Base-by-base conservation (phyloP, 30 jellyfish, hydroid and myxozoan species). In the Pseudorhiza aurosa region DNA sequence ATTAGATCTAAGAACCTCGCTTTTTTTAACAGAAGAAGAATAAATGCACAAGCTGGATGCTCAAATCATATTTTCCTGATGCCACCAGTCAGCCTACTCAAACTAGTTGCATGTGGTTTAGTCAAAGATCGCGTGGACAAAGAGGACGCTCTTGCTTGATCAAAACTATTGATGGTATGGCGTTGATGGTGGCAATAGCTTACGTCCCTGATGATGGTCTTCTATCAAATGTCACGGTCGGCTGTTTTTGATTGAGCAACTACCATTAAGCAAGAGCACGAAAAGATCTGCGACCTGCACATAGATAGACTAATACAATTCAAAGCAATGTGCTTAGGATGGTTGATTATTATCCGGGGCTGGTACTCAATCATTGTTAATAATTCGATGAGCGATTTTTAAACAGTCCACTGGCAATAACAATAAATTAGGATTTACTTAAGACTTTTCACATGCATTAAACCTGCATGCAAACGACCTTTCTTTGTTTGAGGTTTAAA, bases 91-190 rank as follows among this genome's bases (percentile, higher is more conserved):
- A 7, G 35, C 24, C 67, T 19, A 53, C 19, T 2, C 14, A 53
- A 53, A n/a, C n/a, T 53, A 2, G 15, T 36, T n/a, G 58, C 77
- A 9, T 64, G 77, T 64, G 77, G 77, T 33, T 5, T 14, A 31
- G 58, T 1, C 50, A 64, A 64, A 64, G 32, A 33, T 64, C 77
- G 36, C 77, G 77, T 64, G 77, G n/a, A 2, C 4, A 64, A 64
- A 11, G 77, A 30, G 25, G 31, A 33, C 31, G 77, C 14, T 64
- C 58, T 33, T 30, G 51, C 27, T 21, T 33, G 55, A 64, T 64
- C 77, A 64, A 11, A 10, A 1, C 58, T 19, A 64, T 64, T 64
- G 77, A 31, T 64, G 77, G 77, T 33, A 33, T 28, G 58, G 21
- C 30, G 11, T 24, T 5, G 67, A 1, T 31, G 77, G 77, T 30